Evolutionary conservation across 2,888 invertebrate genomes (phyloP), one percentile per base, ranked within the genome.

Genomic region (Chorisops tibialis): DNA sequence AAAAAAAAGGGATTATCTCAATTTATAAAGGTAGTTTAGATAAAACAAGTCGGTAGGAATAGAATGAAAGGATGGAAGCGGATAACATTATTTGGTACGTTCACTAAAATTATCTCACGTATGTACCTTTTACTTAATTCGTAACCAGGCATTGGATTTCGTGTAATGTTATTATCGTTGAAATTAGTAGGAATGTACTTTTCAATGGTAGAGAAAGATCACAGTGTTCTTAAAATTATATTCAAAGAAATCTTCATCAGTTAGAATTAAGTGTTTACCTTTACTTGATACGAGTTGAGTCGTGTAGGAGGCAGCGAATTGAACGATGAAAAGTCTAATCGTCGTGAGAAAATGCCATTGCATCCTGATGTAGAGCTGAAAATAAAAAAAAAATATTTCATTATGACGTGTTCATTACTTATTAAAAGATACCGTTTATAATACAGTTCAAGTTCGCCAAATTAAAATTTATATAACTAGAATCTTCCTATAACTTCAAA

Each of bases 231-330:
- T 5, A 30, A 30, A 61, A 35, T 16, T 16, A 14, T 49, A n/a
- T 41, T 22, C 18, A 16, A 49, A 60, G 43, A 41, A 60, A 22
- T 50, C 12, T 35, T 48, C 14, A 21, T 35, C 24, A 19, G 47
- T 22, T n/a, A 22, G 48, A 14, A 41, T 3, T 38, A 11, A 35
- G 48, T 38, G 76, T 86, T 85, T 83, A 94, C 95, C 93, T 97
- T 97, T 78, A 98, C 96, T 85, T 97, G 96, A 84, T 96, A 97
- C 74, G 96, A 96, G 85, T 98, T 98, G 78, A 96, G 89, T 83
- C 96, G 96, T 78, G 93, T 90, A 79, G 88, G 89, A 69, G 97
- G 97, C 74, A 98, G 85, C 70, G 88, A 85, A 79, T 94, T 93
- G 85, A 96, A 94, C 59, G 93, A 92, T 73, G 94, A 92, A 83